These are phyloP conservation scores for Cinclus mexicanus DNA, from an alignment of 2,113 vertebrate species.

Conservation along the genomic window DNA sequence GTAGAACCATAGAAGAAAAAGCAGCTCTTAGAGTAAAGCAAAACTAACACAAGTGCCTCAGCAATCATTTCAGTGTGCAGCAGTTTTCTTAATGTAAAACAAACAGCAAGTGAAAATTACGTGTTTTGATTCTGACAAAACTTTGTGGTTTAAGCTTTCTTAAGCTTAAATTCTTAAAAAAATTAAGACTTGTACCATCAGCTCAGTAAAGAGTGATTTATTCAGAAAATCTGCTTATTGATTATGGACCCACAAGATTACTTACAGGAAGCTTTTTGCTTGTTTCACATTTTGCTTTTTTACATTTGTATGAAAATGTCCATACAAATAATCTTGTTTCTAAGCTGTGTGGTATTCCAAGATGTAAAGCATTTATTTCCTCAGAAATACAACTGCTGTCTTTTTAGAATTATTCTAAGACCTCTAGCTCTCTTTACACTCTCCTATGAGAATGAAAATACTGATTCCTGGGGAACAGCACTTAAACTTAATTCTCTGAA, in stretches of 20 bases:
- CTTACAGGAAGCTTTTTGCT: not conserved
- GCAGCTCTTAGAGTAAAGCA: not conserved
- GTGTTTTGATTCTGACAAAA: not conserved
- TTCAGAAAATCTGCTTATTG: not conserved
- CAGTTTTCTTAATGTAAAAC: not conserved
- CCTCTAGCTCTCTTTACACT: not conserved
- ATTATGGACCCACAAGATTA: not conserved
- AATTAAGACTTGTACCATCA: not conserved
- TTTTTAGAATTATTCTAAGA: not conserved
- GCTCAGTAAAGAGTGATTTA: not conserved
- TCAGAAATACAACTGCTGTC: not conserved
- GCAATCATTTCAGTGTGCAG: not conserved
- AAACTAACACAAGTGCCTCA: not conserved
- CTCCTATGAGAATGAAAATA: not conserved
- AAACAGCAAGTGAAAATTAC: not conserved
- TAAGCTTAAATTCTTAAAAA: not conserved
- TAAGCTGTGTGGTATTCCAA: not conserved
- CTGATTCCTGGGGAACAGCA: not conserved
- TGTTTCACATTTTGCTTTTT: not conserved
- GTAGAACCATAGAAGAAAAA: not conserved
- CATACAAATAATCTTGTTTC: not conserved
- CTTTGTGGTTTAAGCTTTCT: not conserved
- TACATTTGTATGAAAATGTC: not conserved
- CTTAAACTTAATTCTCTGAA: not conserved
- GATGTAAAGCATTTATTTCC: not conserved